Evolutionary conservation across 2,888 invertebrate species (phyloP), one percentile per base, ranked within the genome.

Genomic region (Dusona sp.): DNA sequence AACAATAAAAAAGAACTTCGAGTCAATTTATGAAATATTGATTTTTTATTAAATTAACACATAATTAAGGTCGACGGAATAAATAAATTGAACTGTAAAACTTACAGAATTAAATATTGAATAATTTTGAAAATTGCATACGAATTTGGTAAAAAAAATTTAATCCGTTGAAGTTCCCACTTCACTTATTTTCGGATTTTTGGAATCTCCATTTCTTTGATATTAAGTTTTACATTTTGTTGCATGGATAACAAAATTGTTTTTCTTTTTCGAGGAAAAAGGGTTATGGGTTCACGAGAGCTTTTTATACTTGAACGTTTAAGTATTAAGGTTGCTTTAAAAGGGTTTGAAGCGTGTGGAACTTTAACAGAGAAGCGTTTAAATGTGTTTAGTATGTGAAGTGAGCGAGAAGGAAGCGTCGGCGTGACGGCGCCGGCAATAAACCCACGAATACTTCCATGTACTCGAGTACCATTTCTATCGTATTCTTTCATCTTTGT

Each of bases 401-500:
- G 45, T 16, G 42, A 79, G 61, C 33, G 54, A 51, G 73, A 79
- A 67, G 74, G 38, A 79, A 83, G 70, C 86, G 83, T 65, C 29
- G 36, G 92, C 93, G 90, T 92, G 90, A 92, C 93, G 92, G 90
- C 91, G 90, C 89, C 92, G 90, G 92, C 86, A 89, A 88, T 93
- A 93, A 93, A 93, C 72, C 84, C 87, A 79, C 88, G 85, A 77
- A 83, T 83, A 80, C 85, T 83, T 87, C 85, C 85, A 29, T 42
- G 67, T 67, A 51, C 87, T 85, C 89, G 79, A 83, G 57, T 72
- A 83, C 79, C 64, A 36, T 64, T 65, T 54, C 87, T 83, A 67
- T 84, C 84, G 79, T 86, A 90, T 92, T 91, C 93, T 93, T 93
- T 93, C 92, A 93, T 93, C 93, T 93, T 89, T 87, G 77, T 87